These are phyloP conservation scores for Ormyrus labotus DNA, from an alignment of 2,888 invertebrate species.

Conservation along the genomic window DNA sequence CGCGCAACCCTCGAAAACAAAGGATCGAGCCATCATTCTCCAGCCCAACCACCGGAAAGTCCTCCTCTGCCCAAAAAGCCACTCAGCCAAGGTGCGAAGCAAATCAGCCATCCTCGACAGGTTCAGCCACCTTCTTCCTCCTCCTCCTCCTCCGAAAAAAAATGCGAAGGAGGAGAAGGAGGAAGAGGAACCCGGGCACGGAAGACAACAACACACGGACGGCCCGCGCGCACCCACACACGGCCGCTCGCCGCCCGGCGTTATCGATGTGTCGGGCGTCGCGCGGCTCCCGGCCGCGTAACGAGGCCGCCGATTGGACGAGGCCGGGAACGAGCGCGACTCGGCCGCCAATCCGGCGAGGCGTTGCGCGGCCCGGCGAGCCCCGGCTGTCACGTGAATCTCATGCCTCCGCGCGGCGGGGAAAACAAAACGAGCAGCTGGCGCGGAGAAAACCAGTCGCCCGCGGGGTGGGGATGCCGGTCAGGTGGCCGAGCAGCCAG, in stretches of 20 bases:
- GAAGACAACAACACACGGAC: too few relatives aligned
- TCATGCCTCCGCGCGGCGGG: slow-evolving; percentile 76
- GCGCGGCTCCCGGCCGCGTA: not conserved
- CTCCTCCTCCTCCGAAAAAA: not conserved
- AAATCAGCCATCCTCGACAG: not conserved
- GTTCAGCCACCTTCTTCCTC: not conserved
- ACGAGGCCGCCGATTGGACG: slow-evolving; percentile 37
- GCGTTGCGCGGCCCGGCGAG: slow-evolving; percentile 9
- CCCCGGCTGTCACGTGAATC: slow-evolving; percentile 81
- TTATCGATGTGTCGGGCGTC: slow-evolving; percentile 6
- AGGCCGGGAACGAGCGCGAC: not conserved
- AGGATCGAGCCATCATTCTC: too few relatives aligned
- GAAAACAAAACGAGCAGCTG: slow-evolving; percentile 82
- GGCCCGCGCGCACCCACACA: too few relatives aligned
- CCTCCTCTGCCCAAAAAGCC: too few relatives aligned
- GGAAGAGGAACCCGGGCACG: not conserved
- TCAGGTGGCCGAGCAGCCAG: slow-evolving; percentile 25
- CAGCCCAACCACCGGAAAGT: too few relatives aligned
- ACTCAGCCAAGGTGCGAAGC: too few relatives aligned
- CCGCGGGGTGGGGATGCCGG: not conserved
- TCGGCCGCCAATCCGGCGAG: not conserved
- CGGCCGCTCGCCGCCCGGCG: slow-evolving; percentile 65
- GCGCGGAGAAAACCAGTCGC: slow-evolving; percentile 35
- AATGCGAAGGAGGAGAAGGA: not conserved
- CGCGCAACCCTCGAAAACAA: too few relatives aligned